A percentile compares a stretch with the other conserved stretches of the same genome.
These are phyloP conservation scores for Apostichopus japonicus DNA, from an alignment of 35 echinoderm and acorn worm species.

Conservation along the genomic window DNA sequence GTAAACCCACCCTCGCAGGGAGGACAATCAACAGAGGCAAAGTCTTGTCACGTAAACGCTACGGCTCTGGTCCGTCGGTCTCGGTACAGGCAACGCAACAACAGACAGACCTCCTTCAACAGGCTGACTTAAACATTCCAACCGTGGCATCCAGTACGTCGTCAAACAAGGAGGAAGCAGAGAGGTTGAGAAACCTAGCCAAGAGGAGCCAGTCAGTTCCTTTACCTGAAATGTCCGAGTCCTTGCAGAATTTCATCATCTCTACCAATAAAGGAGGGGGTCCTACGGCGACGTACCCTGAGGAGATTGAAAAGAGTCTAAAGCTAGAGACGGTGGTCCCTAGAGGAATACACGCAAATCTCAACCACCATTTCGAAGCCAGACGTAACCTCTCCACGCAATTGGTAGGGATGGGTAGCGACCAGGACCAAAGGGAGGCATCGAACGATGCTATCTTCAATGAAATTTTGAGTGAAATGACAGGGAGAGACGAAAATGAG, in stretches of 20 bases:
- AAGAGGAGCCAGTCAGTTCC: conserved; percentile 54
- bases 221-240: conserved; percentile 38
- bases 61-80: conserved; percentile 43
- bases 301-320: conserved; percentile 48
- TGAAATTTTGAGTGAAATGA: not conserved
- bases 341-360: not conserved
- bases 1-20: conserved; percentile 16
- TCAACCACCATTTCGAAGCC: not conserved
- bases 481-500: conserved; percentile 32
- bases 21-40: not conserved
- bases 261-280: not conserved
- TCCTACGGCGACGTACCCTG: not conserved
- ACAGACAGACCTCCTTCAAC: not conserved
- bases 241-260: conserved; percentile 51
- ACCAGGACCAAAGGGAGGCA: conserved; percentile 10
- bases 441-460: conserved; percentile 35
- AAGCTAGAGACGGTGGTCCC: not conserved
- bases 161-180: not conserved
- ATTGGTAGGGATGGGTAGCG: conserved; percentile 6
- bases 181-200: conserved; percentile 27
- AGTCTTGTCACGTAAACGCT: not conserved
- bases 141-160: not conserved
- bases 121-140: conserved; percentile 46
- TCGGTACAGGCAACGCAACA: conserved; percentile 13
- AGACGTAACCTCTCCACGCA: conserved; percentile 32